These are phyloP conservation scores for Pharmacophagus antenor DNA, from an alignment of 2,888 invertebrate genomes.

Conservation along the genomic window DNA sequence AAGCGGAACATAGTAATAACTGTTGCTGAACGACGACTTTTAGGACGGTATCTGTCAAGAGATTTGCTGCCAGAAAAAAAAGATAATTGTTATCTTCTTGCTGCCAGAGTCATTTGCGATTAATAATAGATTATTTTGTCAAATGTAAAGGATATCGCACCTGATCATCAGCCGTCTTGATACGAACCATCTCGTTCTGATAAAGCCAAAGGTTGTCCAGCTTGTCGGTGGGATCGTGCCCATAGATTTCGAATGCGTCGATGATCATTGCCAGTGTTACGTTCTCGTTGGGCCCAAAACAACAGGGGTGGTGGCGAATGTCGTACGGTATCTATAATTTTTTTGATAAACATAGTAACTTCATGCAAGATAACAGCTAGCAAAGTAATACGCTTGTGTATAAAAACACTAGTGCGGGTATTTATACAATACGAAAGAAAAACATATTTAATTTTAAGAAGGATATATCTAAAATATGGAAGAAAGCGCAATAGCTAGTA, in stretches of 20 bases:
- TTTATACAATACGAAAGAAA: too few relatives aligned
- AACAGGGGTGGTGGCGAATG: slow-evolving; percentile 71
- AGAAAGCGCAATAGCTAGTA: too few relatives aligned
- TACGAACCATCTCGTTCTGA: slow-evolving; percentile 68
- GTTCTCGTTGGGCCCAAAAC: slow-evolving; percentile 59
- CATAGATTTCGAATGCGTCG: slow-evolving; percentile 75
- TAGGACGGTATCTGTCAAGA: too few relatives aligned
- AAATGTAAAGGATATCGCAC: too few relatives aligned
- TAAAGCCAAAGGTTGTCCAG: slow-evolving; percentile 70
- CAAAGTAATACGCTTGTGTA: neutral
- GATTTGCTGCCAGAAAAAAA: too few relatives aligned
- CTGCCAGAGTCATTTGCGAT: neutral
- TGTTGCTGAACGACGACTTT: too few relatives aligned
- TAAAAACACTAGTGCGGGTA: too few relatives aligned
- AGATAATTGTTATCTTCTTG: too few relatives aligned
- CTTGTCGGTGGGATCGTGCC: slow-evolving; percentile 74
- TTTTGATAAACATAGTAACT: too few relatives aligned
- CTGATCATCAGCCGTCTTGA: slow-evolving; percentile 74
- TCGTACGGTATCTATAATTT: slow-evolving; percentile 55
- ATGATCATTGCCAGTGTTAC: slow-evolving; percentile 74
- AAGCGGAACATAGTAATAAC: too few relatives aligned
- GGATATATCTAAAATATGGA: too few relatives aligned
- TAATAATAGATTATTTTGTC: neutral
- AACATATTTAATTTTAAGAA: too few relatives aligned
- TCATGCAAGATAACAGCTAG: neutral